phyloP scores from a whole-genome alignment of 2,113 vertebrate genomes.

The Paratilapia polleni region DNA sequence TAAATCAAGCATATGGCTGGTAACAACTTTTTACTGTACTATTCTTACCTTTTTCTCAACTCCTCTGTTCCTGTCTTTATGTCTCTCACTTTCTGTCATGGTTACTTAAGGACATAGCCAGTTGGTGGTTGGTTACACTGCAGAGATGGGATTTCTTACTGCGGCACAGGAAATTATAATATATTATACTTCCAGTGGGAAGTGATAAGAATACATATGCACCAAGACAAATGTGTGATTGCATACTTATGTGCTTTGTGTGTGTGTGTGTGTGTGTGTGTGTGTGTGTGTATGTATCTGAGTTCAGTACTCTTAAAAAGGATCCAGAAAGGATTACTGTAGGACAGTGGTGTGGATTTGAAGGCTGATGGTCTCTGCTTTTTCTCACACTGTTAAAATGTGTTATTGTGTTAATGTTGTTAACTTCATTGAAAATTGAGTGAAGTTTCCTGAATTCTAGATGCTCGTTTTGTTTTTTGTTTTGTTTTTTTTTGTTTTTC shows the following conservation, averaged over 20 bases:
- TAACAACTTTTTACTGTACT: neutral
- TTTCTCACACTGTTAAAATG: neutral
- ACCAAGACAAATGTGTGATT: neutral
- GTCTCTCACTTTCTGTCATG: neutral
- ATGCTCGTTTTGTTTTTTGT: too few relatives aligned
- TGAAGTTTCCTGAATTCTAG: neutral
- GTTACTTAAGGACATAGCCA: conserved; percentile 43
- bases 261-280: neutral
- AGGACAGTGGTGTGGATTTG: neutral
- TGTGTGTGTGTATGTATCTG: neutral
- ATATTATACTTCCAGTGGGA: neutral
- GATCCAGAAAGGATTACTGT: neutral
- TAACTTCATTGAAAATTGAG: neutral
- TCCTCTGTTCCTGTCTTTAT: neutral
- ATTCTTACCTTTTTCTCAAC: neutral
- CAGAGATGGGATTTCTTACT: conserved; percentile 35
- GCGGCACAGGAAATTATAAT: conserved; percentile 18
- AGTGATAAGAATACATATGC: neutral
- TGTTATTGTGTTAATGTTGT: neutral
- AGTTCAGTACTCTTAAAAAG: neutral
- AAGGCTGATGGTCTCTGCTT: neutral
- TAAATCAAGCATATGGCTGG: neutral
- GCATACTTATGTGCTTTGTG: neutral
- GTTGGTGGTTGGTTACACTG: conserved; percentile 29
- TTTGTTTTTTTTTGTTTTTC: too few relatives aligned